Evolutionary conservation across 2,797 vertebrate genomes (phyloP).

Genomic region (Lithobates sylvaticus): DNA sequence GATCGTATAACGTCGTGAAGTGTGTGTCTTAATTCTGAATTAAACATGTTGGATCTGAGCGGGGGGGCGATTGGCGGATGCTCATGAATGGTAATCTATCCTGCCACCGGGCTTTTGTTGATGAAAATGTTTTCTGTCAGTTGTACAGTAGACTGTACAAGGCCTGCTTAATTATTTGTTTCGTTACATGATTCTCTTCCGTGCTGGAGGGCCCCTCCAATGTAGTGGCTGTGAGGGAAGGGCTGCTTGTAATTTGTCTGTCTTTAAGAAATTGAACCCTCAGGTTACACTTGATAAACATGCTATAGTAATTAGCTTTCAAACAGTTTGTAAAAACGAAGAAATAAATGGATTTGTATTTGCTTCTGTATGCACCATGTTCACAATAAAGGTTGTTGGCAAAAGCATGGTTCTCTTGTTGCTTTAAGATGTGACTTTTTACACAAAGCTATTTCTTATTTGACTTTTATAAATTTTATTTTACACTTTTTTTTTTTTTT

Average conservation of each 20-base stretch:
- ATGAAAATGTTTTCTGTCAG: slow-evolving; percentile 61
- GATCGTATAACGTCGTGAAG: slow-evolving; percentile 43
- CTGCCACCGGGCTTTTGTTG: slow-evolving; percentile 37
- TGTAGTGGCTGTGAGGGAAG: slow-evolving; percentile 42
- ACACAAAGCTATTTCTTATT: not conserved
- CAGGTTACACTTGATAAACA: slow-evolving; percentile 54
- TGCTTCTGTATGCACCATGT: not conserved
- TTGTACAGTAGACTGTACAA: slow-evolving; percentile 57
- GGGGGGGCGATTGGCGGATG: not conserved
- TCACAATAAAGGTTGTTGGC: too few species aligned
- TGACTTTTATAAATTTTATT: not conserved
- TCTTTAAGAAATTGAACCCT: slow-evolving; percentile 51
- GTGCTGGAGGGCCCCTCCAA: slow-evolving; percentile 45
- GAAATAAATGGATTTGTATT: not conserved
- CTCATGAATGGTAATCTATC: slow-evolving; percentile 36
- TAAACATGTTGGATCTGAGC: slow-evolving; percentile 25
- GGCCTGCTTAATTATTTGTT: slow-evolving; percentile 55
- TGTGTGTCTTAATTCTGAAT: slow-evolving; percentile 33
- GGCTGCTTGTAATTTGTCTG: slow-evolving; percentile 61
- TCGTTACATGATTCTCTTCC: slow-evolving; percentile 59
- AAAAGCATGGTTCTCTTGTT: not conserved
- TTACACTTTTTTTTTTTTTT: not conserved
- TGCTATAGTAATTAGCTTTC: slow-evolving; percentile 49
- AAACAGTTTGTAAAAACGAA: slow-evolving; percentile 13
- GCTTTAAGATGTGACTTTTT: not conserved